A percentile compares a stretch with the other conserved stretches of the same genome.
These are phyloP conservation scores for Poeciliopsis infans DNA, from an alignment of 2,797 vertebrate genomes.

Conservation along the genomic window DNA sequence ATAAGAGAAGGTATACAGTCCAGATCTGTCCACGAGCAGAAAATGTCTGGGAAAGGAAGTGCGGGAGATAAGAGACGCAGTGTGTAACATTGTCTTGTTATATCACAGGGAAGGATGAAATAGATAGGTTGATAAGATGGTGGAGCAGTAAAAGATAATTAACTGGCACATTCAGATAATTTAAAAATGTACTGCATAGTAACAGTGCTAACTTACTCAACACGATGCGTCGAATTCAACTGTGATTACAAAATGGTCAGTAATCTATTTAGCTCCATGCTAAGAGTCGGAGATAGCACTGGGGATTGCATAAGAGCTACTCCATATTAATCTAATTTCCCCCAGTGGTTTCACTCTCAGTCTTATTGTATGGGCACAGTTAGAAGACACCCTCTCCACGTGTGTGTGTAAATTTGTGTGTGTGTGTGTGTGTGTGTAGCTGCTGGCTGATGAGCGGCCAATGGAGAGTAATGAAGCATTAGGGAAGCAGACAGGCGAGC, in stretches of 20 bases:
- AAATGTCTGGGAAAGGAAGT: slow-evolving; percentile 83
- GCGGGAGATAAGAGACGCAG: background rate
- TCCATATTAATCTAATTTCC: slow-evolving; percentile 73
- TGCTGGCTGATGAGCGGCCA: slow-evolving; percentile 57
- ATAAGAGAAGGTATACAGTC: slow-evolving; percentile 92
- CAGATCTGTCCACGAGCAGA: slow-evolving; percentile 92
- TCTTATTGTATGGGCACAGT: slow-evolving; percentile 65
- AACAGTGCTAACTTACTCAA: slow-evolving; percentile 49
- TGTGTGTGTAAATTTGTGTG: slow-evolving; percentile 8
- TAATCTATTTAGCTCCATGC: slow-evolving; percentile 66
- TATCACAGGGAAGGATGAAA: slow-evolving; percentile 10
- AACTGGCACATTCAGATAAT: slow-evolving; percentile 40
- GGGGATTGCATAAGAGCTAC: slow-evolving; percentile 70
- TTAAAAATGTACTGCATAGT: slow-evolving; percentile 45
- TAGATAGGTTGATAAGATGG: slow-evolving; percentile 11
- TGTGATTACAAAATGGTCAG: slow-evolving; percentile 56
- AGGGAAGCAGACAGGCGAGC: slow-evolving; percentile 58
- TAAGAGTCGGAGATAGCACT: slow-evolving; percentile 57
- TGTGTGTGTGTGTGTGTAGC: slow-evolving; percentile 9
- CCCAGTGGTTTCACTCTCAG: slow-evolving; percentile 66
- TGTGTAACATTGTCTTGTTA: background rate
- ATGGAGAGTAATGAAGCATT: slow-evolving; percentile 64
- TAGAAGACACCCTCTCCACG: slow-evolving; percentile 32
- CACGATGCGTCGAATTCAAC: slow-evolving; percentile 44
- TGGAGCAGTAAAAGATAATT: slow-evolving; percentile 42